Evolutionary conservation across 2,888 invertebrate species (phyloP), one percentile per base, ranked within the genome.

Genomic region (Nomada ruficornis): DNA sequence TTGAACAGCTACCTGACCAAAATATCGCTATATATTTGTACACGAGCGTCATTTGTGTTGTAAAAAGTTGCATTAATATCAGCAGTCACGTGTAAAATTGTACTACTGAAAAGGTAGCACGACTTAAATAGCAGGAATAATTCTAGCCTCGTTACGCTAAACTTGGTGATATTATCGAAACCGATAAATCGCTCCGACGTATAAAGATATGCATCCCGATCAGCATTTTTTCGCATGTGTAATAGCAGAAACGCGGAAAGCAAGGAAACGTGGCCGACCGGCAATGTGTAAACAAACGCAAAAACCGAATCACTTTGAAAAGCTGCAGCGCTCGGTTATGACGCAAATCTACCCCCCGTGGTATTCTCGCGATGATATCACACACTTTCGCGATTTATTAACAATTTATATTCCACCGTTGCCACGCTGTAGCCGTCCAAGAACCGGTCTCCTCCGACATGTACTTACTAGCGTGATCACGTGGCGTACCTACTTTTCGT

Each of bases 301-400:
- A 50, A 55, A 72, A 71, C 54, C 54, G 20, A 18, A n/a, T 42
- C 59, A 47, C 18, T 67, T 68, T 11, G 67, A 60, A 62, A 26
- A 44, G 10, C 67, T 57, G 29, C 36, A 18, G 2, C 55, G 20
- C 52, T 2, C 26, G 55, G 0, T 11, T 5, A 9, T 82, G 80
- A 82, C 75, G 82, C 74, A 82, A 67, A 71, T 82, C 59, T 78
- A 36, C 55, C 65, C 65, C 77, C 10, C 63, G 26, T 47, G 13
- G 47, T 20, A 29, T 29, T 57, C 36, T 5, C 68, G 23, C 54
- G 63, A 42, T 42, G 63, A 57, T 64, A 68, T 68, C 78, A 64
- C 57, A 54, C 78, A 57, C 72, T 29, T 72, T 68, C 57, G 65
- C 63, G 52, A 77, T 72, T 54, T 52, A 77, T 76, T 60, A 36